Conservation (phyloP, 2,113 vertebrate genomes). For the Corythoichthys intestinalis region DNA sequence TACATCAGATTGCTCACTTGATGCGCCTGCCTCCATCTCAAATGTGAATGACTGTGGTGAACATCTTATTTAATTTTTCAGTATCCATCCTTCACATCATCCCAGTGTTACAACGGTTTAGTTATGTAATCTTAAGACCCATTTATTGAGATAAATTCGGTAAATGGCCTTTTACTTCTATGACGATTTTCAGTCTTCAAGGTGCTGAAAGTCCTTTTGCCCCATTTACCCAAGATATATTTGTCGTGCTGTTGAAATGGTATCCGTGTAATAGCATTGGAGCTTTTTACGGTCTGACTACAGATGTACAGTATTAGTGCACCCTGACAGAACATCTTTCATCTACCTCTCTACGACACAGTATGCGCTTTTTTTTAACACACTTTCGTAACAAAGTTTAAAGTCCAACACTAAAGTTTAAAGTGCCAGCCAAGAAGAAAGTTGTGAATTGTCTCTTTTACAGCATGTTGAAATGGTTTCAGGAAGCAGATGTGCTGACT, state of each 20-base stretch:
- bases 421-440: constrained; percentile 8
- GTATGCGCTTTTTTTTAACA: background rate
- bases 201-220: background rate
- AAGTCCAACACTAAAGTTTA: constrained; percentile 19
- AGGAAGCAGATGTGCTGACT: constrained; percentile 47
- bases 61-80: background rate
- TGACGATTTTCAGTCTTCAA: background rate
- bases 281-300: background rate
- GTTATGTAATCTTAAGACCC: too few species aligned
- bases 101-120: background rate
- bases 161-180: background rate
- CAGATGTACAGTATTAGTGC: background rate
- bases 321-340: background rate
- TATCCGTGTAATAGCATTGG: background rate
- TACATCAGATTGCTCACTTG: constrained; percentile 10
- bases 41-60: background rate
- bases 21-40: background rate
- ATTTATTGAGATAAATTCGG: background rate
- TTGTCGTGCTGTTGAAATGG: background rate
- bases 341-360: background rate
- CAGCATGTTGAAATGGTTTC: constrained; percentile 41
- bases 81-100: background rate
- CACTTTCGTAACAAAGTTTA: constrained; percentile 8
- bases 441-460: constrained; percentile 22
- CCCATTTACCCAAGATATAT: background rate